A percentile compares a stretch with the other conserved stretches of the same genome.
phyloP scores from a whole-genome alignment of 2,888 invertebrate species.

The Metalampra italica region DNA sequence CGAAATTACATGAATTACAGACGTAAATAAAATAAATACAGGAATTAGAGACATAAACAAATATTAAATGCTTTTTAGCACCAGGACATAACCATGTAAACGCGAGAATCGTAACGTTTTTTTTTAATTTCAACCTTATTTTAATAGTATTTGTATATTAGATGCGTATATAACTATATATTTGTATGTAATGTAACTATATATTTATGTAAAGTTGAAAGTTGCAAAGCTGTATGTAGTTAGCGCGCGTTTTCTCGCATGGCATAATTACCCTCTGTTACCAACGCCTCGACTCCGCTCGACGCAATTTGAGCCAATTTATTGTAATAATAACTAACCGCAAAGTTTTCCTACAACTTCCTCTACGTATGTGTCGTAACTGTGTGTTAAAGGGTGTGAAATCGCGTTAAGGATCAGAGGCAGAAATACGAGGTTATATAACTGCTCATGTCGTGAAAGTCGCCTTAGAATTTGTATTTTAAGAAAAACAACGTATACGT shows the following conservation, averaged over 20 bases:
- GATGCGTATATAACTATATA: background rate
- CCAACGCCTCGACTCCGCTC: conserved; percentile 4
- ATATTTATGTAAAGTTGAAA: background rate
- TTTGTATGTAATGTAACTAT: background rate
- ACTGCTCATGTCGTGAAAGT: too few relatives aligned
- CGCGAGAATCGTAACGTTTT: too few relatives aligned
- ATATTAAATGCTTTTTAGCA: too few relatives aligned
- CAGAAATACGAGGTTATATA: too few relatives aligned
- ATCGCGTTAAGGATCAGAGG: too few relatives aligned
- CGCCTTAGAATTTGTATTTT: too few relatives aligned
- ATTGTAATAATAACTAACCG: conserved; percentile 4
- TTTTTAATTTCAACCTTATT: too few relatives aligned
- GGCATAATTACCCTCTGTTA: conserved; percentile 3
- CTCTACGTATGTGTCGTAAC: background rate
- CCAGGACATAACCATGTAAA: too few relatives aligned
- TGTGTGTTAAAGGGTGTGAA: too few relatives aligned
- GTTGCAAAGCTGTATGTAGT: background rate
- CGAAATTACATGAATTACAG: background rate
- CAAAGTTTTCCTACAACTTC: background rate
- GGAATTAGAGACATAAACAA: too few relatives aligned
- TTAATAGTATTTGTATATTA: background rate
- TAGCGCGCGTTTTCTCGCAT: background rate
- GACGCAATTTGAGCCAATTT: conserved; percentile 5
- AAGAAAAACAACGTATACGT: too few relatives aligned
- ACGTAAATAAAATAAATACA: too few relatives aligned